Evolutionary conservation across 2,113 vertebrate species (phyloP), one percentile per base, ranked within the genome.

Genomic region (Oreochromis niloticus): DNA sequence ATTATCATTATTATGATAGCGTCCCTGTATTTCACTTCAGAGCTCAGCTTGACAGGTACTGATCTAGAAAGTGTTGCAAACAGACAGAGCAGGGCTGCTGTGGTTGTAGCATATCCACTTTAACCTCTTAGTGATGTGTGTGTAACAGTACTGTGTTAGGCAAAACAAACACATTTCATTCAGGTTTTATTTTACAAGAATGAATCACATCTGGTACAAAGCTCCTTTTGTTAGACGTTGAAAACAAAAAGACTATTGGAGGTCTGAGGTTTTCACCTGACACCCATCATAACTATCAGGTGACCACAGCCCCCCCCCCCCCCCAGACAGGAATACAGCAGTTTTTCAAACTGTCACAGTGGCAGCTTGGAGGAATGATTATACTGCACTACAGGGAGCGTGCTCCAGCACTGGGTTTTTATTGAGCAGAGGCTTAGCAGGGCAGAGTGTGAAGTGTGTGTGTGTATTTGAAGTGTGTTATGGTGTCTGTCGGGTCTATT

Each of bases 341-440:
- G 84, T 91, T 87, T 87, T 50, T 93, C 87, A 93, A 87, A 68
- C 63, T 86, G 87, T 91, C 89, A 86, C 78, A 10, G 4, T 52
- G 61, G 88, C 81, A 85, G 81, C 80, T 78, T 19, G 6, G 66
- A 86, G 90, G 91, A 83, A 24, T 61, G 82, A 80, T 90, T 88
- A 59, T 79, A 93, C 30, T 54, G 89, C 89, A 46, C 92, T 52
- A 10, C 36, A 61, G 92, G 92, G 91, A 92, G 83, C 24, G 14
- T 27, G 80, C 66, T 52, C 36, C 27, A 79, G 71, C 41, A 34
- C 19, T 22, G 56, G 1, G 63, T 89, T 89, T 89, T 89, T 83
- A 85, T n/a, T 80, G 80, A 66, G 30, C 71, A 68, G 57, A 68
- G 57, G 48, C 22, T 39, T 80, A 19, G 54, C 19, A 81, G 87